Conservation (phyloP, 37 sponge, comb jelly and placozoan species). For the Oscarella lobularis region DNA sequence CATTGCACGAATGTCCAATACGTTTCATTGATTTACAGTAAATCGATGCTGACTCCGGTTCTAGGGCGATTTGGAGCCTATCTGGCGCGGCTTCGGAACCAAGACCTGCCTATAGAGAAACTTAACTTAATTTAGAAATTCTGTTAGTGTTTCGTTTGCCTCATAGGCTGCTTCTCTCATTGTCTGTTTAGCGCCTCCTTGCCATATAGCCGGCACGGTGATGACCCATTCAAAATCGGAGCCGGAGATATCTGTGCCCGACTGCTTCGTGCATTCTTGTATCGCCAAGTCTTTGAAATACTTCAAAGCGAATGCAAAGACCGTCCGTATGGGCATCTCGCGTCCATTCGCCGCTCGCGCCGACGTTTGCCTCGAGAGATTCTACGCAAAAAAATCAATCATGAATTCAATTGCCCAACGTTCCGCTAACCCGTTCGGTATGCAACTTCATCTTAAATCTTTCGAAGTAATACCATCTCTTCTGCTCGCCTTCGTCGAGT, state of each 20-base stretch:
- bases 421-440: conserved; percentile 36
- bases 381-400: no score
- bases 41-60: no score
- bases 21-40: no score
- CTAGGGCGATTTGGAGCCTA: conserved; percentile 65
- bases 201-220: conserved; percentile 74
- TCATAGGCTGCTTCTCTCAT: conserved; percentile 56
- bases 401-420: no score
- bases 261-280: no score
- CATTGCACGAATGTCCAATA: no score
- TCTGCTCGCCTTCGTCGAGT: no score
- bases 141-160: no score
- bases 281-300: conserved; percentile 39
- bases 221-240: conserved; percentile 64
- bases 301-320: conserved; percentile 47
- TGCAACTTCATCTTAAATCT: conserved; percentile 67
- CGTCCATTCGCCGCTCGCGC: conserved; percentile 41
- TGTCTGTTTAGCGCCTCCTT: conserved; percentile 59
- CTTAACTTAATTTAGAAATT: no score
- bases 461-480: conserved; percentile 49
- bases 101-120: no score
- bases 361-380: conserved; percentile 34
- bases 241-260: neutral
- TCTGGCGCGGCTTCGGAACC: no score
- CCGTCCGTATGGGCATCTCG: conserved; percentile 15